A percentile compares a stretch with the other conserved stretches of the same genome.
Evolutionary conservation across 2,113 vertebrate species (phyloP).

Genomic region (Hiodon alosoides): DNA sequence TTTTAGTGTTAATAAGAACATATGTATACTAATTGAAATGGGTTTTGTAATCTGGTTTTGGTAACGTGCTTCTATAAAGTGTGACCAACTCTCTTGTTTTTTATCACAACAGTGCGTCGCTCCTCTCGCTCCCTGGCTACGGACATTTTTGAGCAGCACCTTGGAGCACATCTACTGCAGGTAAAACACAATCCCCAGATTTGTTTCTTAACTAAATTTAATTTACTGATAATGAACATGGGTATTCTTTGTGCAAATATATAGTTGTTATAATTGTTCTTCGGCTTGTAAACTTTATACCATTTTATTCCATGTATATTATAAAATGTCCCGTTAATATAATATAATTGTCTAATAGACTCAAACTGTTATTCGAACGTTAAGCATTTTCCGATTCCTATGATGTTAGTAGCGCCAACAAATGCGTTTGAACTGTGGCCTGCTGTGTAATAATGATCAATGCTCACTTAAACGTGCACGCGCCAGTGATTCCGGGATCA

Average conservation of each 20-base stretch:
- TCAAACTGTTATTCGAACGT: too few relatives aligned
- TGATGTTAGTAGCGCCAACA: not conserved
- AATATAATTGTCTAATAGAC: too few relatives aligned
- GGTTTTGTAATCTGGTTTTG: not conserved
- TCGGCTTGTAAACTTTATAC: too few relatives aligned
- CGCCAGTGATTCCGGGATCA: not conserved
- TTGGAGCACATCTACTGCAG: constrained; percentile 84
- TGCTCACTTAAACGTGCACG: not conserved
- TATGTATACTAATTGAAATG: not conserved
- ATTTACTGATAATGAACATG: too few relatives aligned
- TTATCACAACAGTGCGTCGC: constrained; percentile 51
- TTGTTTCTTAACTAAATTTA: too few relatives aligned
- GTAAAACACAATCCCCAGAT: constrained; percentile 47
- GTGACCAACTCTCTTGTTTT: constrained; percentile 24
- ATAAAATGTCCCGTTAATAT: too few relatives aligned
- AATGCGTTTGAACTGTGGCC: not conserved
- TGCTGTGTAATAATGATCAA: constrained; percentile 8
- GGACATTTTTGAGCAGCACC: constrained; percentile 80
- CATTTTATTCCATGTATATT: too few relatives aligned
- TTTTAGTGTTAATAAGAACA: not conserved
- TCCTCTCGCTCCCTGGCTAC: constrained; percentile 61
- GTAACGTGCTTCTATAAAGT: not conserved
- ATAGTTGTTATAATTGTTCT: too few relatives aligned
- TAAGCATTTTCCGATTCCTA: too few relatives aligned
- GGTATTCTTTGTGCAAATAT: too few relatives aligned